Base-by-base conservation (phyloP, 1,140 invertebrate species). In the Papilio aristodemus region DNA sequence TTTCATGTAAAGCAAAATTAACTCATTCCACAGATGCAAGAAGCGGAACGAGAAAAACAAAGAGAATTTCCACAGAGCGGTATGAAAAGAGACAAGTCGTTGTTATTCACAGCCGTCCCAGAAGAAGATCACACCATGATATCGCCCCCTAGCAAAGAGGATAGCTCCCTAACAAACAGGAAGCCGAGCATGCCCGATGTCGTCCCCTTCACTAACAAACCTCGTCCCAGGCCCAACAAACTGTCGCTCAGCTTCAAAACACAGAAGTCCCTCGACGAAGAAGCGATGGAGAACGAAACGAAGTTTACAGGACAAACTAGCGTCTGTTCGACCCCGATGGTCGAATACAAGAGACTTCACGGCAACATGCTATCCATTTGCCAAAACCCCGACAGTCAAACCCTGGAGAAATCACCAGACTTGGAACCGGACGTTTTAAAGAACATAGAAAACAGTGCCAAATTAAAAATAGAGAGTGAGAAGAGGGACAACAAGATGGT, bases 31-130 rank as follows among this genome's bases (percentile, higher is more conserved):
- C 78, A 91, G 89, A 83, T 82, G 69, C 87, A 88, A 83, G 89
- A 91, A 76, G 78, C 79, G 0, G 87, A 91, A 73, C 79, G 82
- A 13, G 87, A 89, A 36, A 89, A 84, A 72, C 67, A 71, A 17
- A 79, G 85, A 9, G 84, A 89, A 6, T 83, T 86, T 54, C 85
- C 85, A 11, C 84, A 87, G 64, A 74, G 77, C 1, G 87, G 87
- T 17, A 94, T 96, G 92, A 96, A 96, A 85, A 92, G 95, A 25
- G 95, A 96, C 79, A 94, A 94, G 64, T 96, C 95, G 0, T 85
- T 95, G 0, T 94, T 96, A 27, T 96, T 96, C 71, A 96, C 95
- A 0, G 93, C 94, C 1, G 95, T 96, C 27, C 95, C 95, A 2
- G 95, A 97, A 89, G 95, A 96, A 83, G 94, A 93, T 41, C 92